Base-by-base conservation (phyloP, 2,888 invertebrate species). In the Carterocephalus palaemon region DNA sequence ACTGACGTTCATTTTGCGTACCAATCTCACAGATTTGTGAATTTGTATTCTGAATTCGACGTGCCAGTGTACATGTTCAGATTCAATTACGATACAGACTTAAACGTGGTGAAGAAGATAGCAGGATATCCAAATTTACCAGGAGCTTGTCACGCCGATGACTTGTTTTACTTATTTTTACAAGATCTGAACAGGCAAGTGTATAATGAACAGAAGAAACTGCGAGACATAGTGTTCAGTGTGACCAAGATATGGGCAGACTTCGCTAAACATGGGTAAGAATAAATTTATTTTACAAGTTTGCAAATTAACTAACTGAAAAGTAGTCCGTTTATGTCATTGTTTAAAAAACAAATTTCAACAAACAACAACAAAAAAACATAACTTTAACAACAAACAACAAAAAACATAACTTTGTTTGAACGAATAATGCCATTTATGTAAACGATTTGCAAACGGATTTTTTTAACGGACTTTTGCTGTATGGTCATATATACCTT, bases 111-210 rank as follows among this genome's bases (percentile, higher is more conserved):
- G 1, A 80, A 77, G 49, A 53, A 43, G 1, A 16, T 61, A 1
- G 10, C 59, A 1, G 67, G 65, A 1, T 8, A 53, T 3, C 16
- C 46, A 0, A 36, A 64, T 2, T 48, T 70, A 28, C 53, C 65
- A 59, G 88, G 88, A 0, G 81, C 75, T 0, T 70, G 74, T 16
- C 88, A 89, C 29, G 81, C 75, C 0, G 88, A 89, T 46, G 88
- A 88, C 1, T 10, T 88, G 5, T 75, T 75, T 24, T 88, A 88
- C 53, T 32, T 82, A 3, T 88, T 88, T 43, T 79, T 73, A 32
- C 70, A 70, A 20, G 64, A 67, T 5, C 46, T 59, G 2, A 77
- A 74, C 31, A 70, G 69, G 37, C 69, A 79, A 29, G 60, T 61
- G n/a, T 79, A 75, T 15, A 53, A 57, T 29, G 55, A 66, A 2